These are phyloP conservation scores for Netelia fuscicornis DNA, from an alignment of 2,888 invertebrate species.

Conservation along the genomic window DNA sequence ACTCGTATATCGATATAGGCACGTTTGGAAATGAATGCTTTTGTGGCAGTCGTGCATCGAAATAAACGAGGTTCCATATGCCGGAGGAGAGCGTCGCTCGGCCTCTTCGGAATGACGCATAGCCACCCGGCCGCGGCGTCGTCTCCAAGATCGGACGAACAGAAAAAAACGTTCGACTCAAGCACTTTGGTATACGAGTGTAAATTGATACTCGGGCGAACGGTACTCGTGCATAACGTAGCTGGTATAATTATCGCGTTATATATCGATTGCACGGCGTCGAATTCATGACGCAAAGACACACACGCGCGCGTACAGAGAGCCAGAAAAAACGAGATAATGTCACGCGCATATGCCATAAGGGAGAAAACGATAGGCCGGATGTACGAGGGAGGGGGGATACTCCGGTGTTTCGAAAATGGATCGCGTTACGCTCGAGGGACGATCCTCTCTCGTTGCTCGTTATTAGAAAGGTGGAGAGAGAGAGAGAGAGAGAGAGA, in stretches of 20 bases:
- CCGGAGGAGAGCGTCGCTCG: no score
- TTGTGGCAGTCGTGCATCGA: no score
- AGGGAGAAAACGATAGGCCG: constrained; percentile 63
- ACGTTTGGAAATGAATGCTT: no score
- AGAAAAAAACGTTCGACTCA: not conserved
- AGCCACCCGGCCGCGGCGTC: no score
- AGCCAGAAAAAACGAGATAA: not conserved
- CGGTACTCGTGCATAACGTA: not conserved
- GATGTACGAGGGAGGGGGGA: constrained; percentile 51
- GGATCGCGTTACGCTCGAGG: constrained; percentile 77
- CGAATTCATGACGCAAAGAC: constrained; percentile 51
- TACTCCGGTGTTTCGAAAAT: constrained; percentile 75
- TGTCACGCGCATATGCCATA: not conserved
- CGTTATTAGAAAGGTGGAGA: constrained; percentile 70
- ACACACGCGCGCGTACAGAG: not conserved
- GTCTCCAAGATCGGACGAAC: not conserved
- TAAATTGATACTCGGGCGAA: constrained; percentile 32
- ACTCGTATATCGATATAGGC: no score
- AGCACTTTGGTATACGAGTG: not conserved
- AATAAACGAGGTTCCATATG: no score
- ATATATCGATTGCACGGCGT: constrained; percentile 49
- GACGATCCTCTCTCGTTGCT: constrained; percentile 64
- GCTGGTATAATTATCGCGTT: constrained; percentile 54
- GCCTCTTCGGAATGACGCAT: no score
- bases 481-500: not conserved